Evolutionary conservation across 2,888 invertebrate species (phyloP).

Genomic region (Rhagonycha fulva): DNA sequence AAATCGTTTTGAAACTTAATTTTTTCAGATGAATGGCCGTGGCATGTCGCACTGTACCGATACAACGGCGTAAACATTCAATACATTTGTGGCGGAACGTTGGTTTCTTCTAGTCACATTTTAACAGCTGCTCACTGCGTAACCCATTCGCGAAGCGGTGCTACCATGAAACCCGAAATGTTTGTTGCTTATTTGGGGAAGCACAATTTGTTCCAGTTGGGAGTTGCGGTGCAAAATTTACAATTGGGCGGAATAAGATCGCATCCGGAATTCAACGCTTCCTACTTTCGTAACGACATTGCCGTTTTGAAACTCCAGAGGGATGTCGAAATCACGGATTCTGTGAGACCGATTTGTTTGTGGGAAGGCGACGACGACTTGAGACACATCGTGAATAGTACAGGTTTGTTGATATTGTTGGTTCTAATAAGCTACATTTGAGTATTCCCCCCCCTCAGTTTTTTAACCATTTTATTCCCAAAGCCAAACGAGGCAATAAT

Average conservation of each 20-base stretch:
- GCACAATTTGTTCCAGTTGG: constrained; percentile 49
- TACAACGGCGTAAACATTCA: constrained; percentile 51
- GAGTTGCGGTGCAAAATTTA: constrained; percentile 56
- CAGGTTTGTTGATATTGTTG: constrained; percentile 5
- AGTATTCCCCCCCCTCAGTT: too few relatives aligned
- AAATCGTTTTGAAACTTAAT: constrained; percentile 56
- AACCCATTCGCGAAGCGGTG: constrained; percentile 49
- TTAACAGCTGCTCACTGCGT: constrained; percentile 71
- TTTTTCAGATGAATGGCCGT: constrained; percentile 67
- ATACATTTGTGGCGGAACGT: constrained; percentile 69
- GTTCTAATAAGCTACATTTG: too few relatives aligned
- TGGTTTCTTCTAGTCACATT: constrained; percentile 61
- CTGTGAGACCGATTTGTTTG: constrained; percentile 63
- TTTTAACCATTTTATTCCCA: too few relatives aligned
- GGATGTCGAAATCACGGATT: constrained; percentile 56
- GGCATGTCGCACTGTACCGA: constrained; percentile 68
- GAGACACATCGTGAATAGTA: constrained; percentile 12
- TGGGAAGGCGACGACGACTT: constrained; percentile 52
- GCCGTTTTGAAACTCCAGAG: constrained; percentile 59
- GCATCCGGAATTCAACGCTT: constrained; percentile 53
- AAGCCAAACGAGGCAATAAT: too few relatives aligned
- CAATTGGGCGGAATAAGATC: constrained; percentile 50
- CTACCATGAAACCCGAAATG: constrained; percentile 44
- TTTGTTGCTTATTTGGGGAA: constrained; percentile 50
- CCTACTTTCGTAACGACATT: constrained; percentile 58